Percentiles rank a stretch among this genome's conserved stretches.
These are phyloP conservation scores for Mycetomoellerius zeteki DNA, from an alignment of 1,140 invertebrate genomes.

Conservation along the genomic window DNA sequence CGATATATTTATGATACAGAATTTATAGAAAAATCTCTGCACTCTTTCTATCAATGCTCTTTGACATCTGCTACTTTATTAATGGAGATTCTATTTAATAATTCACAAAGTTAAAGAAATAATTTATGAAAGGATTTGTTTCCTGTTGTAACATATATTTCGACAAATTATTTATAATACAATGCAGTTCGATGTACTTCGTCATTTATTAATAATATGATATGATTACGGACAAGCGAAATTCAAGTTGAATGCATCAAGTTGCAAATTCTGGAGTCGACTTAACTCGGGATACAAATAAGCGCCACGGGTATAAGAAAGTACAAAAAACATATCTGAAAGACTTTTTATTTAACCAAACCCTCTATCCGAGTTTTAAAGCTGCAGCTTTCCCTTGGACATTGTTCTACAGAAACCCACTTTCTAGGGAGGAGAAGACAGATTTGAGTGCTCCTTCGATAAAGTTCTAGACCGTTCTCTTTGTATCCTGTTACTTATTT, in stretches of 20 bases:
- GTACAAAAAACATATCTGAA: slow-evolving; percentile 5
- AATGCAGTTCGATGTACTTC: background rate
- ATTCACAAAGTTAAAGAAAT: slow-evolving; percentile 18
- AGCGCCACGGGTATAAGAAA: slow-evolving; percentile 17
- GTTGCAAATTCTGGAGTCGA: background rate
- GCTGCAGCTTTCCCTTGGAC: slow-evolving; percentile 45
- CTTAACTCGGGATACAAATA: slow-evolving; percentile 17
- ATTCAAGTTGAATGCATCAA: background rate
- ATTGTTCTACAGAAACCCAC: slow-evolving; percentile 58
- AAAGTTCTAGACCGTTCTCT: slow-evolving; percentile 50
- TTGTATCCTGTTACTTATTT: slow-evolving; percentile 74
- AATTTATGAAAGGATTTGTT: background rate
- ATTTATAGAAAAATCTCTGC: slow-evolving; percentile 2
- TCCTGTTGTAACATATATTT: background rate
- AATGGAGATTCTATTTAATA: background rate
- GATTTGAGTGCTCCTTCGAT: slow-evolving; percentile 64
- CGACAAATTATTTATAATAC: background rate
- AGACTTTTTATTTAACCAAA: slow-evolving; percentile 47
- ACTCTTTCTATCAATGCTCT: background rate
- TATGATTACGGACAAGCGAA: background rate
- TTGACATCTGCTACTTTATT: background rate
- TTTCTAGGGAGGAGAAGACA: slow-evolving; percentile 50
- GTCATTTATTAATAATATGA: slow-evolving; percentile 31
- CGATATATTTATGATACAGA: background rate
- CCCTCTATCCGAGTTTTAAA: slow-evolving; percentile 42